Conservation (phyloP, 2,113 vertebrate species). For the Cathartes aura region DNA sequence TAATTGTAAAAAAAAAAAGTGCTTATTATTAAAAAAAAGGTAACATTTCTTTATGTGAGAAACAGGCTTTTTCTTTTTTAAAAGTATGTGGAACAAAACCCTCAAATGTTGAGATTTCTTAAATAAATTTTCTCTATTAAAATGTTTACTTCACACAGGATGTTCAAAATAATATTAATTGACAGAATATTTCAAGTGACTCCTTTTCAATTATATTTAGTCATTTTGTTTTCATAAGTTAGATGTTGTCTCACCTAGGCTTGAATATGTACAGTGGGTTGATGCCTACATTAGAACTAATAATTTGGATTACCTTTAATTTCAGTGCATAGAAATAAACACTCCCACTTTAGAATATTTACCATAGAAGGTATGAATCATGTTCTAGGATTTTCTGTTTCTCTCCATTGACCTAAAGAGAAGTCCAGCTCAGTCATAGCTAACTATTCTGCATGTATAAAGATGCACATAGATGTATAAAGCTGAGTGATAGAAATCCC, state of each 20-base stretch:
- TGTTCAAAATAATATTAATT: not conserved
- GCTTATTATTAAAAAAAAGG: not conserved
- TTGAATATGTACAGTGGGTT: not conserved
- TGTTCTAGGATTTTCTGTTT: not conserved
- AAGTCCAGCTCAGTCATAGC: not conserved
- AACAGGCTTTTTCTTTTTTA: not conserved
- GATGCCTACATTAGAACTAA: not conserved
- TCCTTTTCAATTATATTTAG: not conserved
- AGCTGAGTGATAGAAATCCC: not conserved
- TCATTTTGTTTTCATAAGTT: not conserved
- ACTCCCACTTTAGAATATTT: not conserved
- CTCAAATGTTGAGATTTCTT: not conserved
- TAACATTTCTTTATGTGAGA: not conserved
- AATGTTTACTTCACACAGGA: not conserved
- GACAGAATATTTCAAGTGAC: not conserved
- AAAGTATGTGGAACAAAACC: not conserved
- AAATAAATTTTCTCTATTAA: not conserved
- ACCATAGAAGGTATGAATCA: not conserved
- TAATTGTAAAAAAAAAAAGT: not conserved
- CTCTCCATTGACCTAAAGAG: not conserved
- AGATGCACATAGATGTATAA: not conserved
- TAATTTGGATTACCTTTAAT: not conserved
- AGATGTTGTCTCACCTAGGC: not conserved
- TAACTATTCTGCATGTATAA: not conserved
- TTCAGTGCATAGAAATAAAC: not conserved